Evolutionary conservation across 2,797 vertebrate species (phyloP).

Genomic region (Pristis pectinata): DNA sequence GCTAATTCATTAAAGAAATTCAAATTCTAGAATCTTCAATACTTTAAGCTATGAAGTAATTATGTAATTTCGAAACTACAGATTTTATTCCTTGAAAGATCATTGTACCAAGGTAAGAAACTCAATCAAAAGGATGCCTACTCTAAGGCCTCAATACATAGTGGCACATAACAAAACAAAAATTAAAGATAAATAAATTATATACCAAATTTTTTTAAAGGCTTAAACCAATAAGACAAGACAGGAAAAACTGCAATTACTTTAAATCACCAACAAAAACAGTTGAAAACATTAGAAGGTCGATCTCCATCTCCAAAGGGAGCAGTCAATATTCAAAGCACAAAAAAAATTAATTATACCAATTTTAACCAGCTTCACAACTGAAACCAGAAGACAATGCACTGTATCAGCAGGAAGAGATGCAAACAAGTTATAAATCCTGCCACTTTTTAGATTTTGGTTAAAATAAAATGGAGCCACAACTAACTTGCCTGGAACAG

Average conservation of each 20-base stretch:
- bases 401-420: background rate
- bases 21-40: background rate
- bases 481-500: background rate
- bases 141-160: background rate
- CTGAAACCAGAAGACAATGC: background rate
- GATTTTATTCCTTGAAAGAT: background rate
- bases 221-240: background rate
- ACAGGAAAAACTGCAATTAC: background rate
- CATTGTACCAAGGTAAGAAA: background rate
- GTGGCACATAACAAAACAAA: background rate
- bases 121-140: background rate
- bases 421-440: slow-evolving; percentile 6
- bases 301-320: background rate
- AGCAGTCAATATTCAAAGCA: background rate
- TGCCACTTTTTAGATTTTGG: background rate
- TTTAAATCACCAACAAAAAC: background rate
- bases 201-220: background rate
- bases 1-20: background rate
- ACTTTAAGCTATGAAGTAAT: background rate
- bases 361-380: background rate
- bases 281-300: background rate
- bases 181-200: background rate
- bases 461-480: background rate
- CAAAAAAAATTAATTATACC: background rate
- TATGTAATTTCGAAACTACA: background rate